A percentile compares a stretch with the other conserved stretches of the same genome.
Evolutionary conservation across 2,113 vertebrate genomes (phyloP).

Genomic region (Microtus ochrogaster): DNA sequence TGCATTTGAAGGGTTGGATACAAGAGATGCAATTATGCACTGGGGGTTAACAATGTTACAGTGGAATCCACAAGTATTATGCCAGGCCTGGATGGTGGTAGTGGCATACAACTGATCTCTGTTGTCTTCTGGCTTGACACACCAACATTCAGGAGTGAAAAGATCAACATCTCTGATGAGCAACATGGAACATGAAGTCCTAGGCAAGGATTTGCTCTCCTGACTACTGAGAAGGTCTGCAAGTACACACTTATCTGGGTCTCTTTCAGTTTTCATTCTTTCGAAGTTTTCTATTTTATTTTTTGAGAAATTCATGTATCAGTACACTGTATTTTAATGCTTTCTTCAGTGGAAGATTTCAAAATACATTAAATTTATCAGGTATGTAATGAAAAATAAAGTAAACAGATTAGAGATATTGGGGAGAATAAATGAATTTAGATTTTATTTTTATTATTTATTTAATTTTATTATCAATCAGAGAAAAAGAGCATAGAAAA

Average conservation of each 20-base stretch:
- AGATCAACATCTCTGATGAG: not conserved
- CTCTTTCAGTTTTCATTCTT: not conserved
- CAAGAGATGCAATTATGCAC: not conserved
- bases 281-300: not conserved
- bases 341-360: not conserved
- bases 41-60: not conserved
- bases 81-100: not conserved
- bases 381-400: not conserved
- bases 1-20: not conserved
- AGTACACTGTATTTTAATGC: not conserved
- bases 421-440: not conserved
- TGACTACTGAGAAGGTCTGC: not conserved
- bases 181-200: not conserved
- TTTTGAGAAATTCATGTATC: not conserved
- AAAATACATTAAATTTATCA: conserved; percentile 8
- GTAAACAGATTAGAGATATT: not conserved
- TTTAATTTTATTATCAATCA: not conserved
- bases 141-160: not conserved
- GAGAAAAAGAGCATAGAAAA: not conserved
- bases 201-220: not conserved
- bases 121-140: not conserved
- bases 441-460: too few species aligned
- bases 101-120: not conserved
- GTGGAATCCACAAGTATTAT: not conserved
- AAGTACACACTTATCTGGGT: not conserved